Base-by-base conservation (phyloP, 2,888 invertebrate genomes). In the Hypena proboscidalis region DNA sequence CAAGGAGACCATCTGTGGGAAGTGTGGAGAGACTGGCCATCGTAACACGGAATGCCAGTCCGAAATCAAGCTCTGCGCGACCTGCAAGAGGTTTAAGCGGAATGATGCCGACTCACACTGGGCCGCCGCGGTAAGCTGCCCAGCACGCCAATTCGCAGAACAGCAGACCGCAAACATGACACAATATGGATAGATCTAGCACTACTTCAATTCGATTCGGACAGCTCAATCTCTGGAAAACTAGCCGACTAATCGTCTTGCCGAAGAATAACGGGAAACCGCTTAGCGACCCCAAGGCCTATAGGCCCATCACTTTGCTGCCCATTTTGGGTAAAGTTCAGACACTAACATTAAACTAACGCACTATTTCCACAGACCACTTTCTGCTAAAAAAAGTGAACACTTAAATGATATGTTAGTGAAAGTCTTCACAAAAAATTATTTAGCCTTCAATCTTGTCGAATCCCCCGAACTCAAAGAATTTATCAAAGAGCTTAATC, bases 201-300 rank as follows among this genome's bases (percentile, higher is more conserved):
- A 0, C n/a, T n/a, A n/a, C n/a, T n/a, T n/a, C 2, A 0, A 4
- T 44, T 0, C n/a, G 4, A 1, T 11, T 67, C 1, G 68, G 64
- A 0, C 67, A 67, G 43, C 5, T 70, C 0, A 67, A 67, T 10
- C 39, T 66, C n/a, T 70, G 67, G 68, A 67, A 68, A 25, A 27
- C 7, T 0, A 62, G 64, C 1, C 25, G 45, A 4, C 45, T 63
- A 3, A 5, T 59, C 0, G 51, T 62, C 5, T 19, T 63, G 32
- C 60, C 65, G 0, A 66, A 65, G 27, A 55, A 60, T 0, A 56
- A 58, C 3, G 57, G 29, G 3, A 62, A 49, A 31, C 51, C 61
- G 3, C 43, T 35, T 0, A 34, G 48, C 0, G 62, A 64, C 7
- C 61, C 66, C 0, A 59, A 58, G 21, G 55, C 65, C 0, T 73